phyloP scores from a whole-genome alignment of 2,113 vertebrate species.

The Scolopax mira region DNA sequence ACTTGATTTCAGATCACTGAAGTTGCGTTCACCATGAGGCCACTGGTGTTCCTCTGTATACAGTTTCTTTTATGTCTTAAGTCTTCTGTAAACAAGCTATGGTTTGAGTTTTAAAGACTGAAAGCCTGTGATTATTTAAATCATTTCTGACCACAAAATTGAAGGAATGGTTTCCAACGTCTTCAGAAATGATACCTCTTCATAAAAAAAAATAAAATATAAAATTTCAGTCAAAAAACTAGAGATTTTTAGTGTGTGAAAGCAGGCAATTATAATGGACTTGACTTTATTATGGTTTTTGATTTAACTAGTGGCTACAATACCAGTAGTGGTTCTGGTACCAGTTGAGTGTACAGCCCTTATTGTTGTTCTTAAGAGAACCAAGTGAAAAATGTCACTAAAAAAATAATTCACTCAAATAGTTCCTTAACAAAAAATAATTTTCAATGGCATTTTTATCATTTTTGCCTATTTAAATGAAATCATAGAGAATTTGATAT shows the following conservation, averaged over 20 bases:
- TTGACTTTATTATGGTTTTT: background rate
- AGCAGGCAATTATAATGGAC: background rate
- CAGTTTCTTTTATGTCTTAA: background rate
- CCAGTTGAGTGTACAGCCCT: background rate
- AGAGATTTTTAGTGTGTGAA: background rate
- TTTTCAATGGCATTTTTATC: background rate
- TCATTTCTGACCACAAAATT: background rate
- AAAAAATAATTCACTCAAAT: background rate
- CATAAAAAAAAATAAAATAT: background rate
- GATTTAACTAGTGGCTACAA: background rate
- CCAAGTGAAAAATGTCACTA: background rate
- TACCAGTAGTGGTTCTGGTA: background rate
- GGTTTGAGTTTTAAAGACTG: background rate
- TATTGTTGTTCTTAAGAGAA: background rate
- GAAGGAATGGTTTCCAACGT: background rate
- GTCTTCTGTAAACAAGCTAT: background rate
- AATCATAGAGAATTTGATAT: background rate
- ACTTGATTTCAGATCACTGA: background rate
- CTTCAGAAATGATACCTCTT: background rate
- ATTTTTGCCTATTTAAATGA: background rate
- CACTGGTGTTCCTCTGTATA: background rate
- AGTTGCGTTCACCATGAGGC: fast-evolving
- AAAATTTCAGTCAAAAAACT: background rate
- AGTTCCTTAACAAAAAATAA: background rate
- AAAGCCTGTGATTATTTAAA: background rate